Percentiles rank a stretch among this genome's conserved stretches.
Conservation (phyloP, 2,797 vertebrate species). For the Acanthopagrus latus region DNA sequence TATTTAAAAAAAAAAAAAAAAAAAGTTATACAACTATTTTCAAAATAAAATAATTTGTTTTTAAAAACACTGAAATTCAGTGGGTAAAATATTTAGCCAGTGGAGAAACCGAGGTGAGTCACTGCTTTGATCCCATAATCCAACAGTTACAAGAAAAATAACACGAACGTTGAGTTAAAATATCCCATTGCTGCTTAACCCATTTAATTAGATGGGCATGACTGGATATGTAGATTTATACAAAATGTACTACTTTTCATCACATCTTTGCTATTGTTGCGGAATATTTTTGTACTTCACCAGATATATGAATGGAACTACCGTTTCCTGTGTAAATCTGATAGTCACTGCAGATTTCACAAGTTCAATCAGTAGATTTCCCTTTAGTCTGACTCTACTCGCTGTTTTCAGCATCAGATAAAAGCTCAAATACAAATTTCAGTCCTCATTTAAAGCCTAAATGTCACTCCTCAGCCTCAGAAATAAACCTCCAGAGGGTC, state of each 20-base stretch:
- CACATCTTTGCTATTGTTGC: neutral
- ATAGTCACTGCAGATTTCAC: neutral
- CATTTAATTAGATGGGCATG: neutral
- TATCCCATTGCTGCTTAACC: neutral
- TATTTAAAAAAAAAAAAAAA: too few relatives aligned
- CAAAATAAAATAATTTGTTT: neutral
- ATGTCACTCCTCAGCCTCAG: neutral
- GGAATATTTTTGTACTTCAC: neutral
- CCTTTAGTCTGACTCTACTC: neutral
- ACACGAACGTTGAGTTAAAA: neutral
- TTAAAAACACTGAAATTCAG: neutral
- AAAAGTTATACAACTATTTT: too few relatives aligned
- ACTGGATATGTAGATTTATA: neutral
- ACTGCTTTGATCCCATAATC: neutral
- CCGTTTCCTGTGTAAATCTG: neutral
- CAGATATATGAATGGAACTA: neutral
- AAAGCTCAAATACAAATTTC: constrained; percentile 20
- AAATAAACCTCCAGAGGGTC: neutral
- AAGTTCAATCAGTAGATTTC: neutral
- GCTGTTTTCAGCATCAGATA: constrained; percentile 12
- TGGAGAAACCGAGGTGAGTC: neutral
- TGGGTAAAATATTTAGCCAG: neutral
- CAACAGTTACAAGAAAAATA: neutral
- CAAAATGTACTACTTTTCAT: neutral
- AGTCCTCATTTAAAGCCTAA: constrained; percentile 10